These are phyloP conservation scores for Ips typographus DNA, from an alignment of 1,140 invertebrate genomes.

Conservation along the genomic window DNA sequence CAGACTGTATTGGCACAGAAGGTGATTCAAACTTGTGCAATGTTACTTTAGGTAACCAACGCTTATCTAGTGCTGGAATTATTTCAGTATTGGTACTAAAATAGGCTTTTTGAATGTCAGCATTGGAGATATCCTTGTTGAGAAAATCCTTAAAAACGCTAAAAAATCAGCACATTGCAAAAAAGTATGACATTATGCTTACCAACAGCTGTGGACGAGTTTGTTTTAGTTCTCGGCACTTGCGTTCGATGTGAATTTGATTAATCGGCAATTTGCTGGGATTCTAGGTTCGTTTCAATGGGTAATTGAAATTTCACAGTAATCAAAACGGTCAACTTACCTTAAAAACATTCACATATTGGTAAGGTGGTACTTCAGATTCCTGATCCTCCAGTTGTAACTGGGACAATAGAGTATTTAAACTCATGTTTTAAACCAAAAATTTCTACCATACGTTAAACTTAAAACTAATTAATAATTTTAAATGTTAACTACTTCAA, in stretches of 20 bases:
- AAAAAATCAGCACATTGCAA: slow-evolving; percentile 11
- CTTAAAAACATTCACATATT: slow-evolving; percentile 38
- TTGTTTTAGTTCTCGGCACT: slow-evolving; percentile 36
- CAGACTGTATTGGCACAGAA: slow-evolving; percentile 22
- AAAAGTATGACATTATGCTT: slow-evolving; percentile 24
- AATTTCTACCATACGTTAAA: neutral
- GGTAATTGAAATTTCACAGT: neutral
- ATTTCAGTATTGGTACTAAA: slow-evolving; percentile 39
- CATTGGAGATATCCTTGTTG: slow-evolving; percentile 8
- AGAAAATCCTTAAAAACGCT: slow-evolving; percentile 34
- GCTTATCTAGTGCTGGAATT: slow-evolving; percentile 43
- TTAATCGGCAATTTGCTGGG: slow-evolving; percentile 46
- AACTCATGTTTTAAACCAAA: slow-evolving; percentile 25
- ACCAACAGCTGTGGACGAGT: slow-evolving; percentile 34
- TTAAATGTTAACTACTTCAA: neutral
- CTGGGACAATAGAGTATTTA: slow-evolving; percentile 18
- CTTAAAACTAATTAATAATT: neutral
- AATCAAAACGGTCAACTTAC: slow-evolving; percentile 15
- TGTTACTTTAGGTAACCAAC: slow-evolving; percentile 40
- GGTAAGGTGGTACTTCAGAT: slow-evolving; percentile 20
- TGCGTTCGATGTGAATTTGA: slow-evolving; percentile 43
- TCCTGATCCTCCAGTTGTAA: slow-evolving; percentile 14
- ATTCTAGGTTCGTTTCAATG: slow-evolving; percentile 39
- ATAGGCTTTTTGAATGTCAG: slow-evolving; percentile 34
- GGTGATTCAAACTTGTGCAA: slow-evolving; percentile 41